phyloP scores from a whole-genome alignment of 2,888 invertebrate genomes.

The Tridacna crocea region DNA sequence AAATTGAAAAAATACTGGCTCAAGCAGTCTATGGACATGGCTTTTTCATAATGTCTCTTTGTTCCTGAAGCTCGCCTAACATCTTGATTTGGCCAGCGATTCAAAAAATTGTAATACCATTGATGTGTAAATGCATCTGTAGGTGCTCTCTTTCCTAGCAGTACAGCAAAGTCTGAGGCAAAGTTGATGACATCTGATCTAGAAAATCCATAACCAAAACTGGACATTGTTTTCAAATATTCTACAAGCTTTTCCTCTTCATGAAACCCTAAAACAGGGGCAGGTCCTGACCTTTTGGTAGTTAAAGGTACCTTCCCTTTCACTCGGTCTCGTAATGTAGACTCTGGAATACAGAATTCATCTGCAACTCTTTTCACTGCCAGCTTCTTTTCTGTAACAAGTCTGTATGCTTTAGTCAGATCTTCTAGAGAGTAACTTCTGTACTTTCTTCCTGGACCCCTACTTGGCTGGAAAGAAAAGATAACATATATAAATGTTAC shows the following conservation, averaged over 20 bases:
- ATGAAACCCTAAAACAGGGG: slow-evolving; percentile 54
- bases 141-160: slow-evolving; percentile 59
- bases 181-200: slow-evolving; percentile 57
- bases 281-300: slow-evolving; percentile 55
- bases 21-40: slow-evolving; percentile 49
- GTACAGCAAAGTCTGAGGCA: slow-evolving; percentile 59
- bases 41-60: slow-evolving; percentile 56
- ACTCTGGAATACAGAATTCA: slow-evolving; percentile 58
- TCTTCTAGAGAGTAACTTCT: slow-evolving; percentile 55
- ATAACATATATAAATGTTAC: neutral
- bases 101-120: slow-evolving; percentile 62
- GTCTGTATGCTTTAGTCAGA: slow-evolving; percentile 44
- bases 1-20: slow-evolving; percentile 51
- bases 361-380: slow-evolving; percentile 59
- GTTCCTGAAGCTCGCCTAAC: slow-evolving; percentile 45
- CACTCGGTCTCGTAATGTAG: slow-evolving; percentile 58
- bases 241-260: slow-evolving; percentile 61
- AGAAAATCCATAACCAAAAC: slow-evolving; percentile 59
- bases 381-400: slow-evolving; percentile 53
- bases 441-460: slow-evolving; percentile 52
- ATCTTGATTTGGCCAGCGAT: slow-evolving; percentile 55
- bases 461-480: slow-evolving; percentile 42
- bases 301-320: slow-evolving; percentile 53
- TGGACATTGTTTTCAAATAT: slow-evolving; percentile 47
- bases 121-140: slow-evolving; percentile 59